A percentile compares a stretch with the other conserved stretches of the same genome.
Conservation (phyloP, 2,888 invertebrate genomes). For the Craniophora ligustri region DNA sequence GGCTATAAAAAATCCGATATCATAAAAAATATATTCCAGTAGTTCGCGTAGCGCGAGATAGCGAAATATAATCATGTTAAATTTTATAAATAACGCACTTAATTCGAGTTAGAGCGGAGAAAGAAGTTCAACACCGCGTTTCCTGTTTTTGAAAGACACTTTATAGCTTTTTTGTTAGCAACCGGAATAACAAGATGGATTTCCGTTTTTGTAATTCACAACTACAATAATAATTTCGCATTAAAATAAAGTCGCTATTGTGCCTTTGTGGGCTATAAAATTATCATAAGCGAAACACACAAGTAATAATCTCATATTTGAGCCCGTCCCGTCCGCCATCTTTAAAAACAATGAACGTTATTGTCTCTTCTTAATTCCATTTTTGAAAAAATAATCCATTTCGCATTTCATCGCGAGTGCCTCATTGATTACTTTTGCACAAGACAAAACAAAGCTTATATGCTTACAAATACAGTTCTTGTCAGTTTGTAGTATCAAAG, state of each 20-base stretch:
- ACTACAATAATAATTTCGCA: conserved; percentile 66
- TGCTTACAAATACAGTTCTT: conserved; percentile 54
- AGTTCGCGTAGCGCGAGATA: conserved; percentile 13
- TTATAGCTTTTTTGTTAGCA: conserved; percentile 60
- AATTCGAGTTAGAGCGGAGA: conserved; percentile 57
- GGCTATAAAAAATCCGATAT: conserved; percentile 37
- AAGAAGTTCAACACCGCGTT: conserved; percentile 65
- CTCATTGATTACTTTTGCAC: conserved; percentile 72
- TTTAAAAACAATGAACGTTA: conserved; percentile 88
- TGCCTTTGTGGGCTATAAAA: conserved; percentile 76
- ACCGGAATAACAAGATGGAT: conserved; percentile 72
- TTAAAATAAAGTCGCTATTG: conserved; percentile 73
- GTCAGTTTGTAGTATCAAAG: conserved; percentile 52
- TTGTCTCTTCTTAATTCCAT: conserved; percentile 88
- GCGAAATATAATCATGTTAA: conserved; percentile 45
- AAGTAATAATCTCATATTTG: conserved; percentile 85
- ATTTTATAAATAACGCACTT: conserved; percentile 46
- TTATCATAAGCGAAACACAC: conserved; percentile 80
- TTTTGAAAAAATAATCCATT: conserved; percentile 89
- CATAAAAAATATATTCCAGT: conserved; percentile 19
- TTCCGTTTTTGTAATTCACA: conserved; percentile 67
- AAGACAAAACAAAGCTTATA: conserved; percentile 61
- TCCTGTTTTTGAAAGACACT: conserved; percentile 68
- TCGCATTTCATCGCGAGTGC: conserved; percentile 85
- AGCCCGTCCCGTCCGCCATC: conserved; percentile 81